Evolutionary conservation across 2,797 vertebrate species (phyloP).

Genomic region (Miichthys miiuy): DNA sequence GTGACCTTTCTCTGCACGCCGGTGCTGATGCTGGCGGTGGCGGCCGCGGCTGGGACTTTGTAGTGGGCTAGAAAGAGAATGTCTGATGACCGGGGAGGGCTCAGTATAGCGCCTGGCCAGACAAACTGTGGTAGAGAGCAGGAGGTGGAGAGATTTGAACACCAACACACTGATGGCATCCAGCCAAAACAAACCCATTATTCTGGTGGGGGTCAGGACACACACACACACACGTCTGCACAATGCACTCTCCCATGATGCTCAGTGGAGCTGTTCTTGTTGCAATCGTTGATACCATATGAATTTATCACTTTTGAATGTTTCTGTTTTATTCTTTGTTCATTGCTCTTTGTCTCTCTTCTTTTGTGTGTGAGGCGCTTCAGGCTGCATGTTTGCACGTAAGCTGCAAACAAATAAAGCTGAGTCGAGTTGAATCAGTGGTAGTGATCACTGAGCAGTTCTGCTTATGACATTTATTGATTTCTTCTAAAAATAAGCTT

Average conservation of each 20-base stretch:
- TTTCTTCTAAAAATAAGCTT: neutral
- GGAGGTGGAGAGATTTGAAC: conserved; percentile 42
- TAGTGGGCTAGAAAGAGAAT: conserved; percentile 81
- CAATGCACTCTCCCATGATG: neutral
- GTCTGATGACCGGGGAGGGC: conserved; percentile 71
- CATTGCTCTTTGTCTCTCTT: too few relatives aligned
- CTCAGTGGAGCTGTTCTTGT: neutral
- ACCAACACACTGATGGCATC: conserved; percentile 42
- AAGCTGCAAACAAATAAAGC: too few relatives aligned
- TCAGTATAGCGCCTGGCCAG: conserved; percentile 45
- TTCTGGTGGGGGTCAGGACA: conserved; percentile 19
- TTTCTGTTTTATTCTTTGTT: too few relatives aligned
- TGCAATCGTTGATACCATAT: neutral
- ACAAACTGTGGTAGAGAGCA: conserved; percentile 36
- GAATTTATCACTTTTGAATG: neutral
- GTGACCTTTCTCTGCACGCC: conserved; percentile 76
- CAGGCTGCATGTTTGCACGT: too few relatives aligned
- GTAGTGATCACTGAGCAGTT: neutral
- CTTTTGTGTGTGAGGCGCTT: too few relatives aligned
- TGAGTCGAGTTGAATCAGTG: neutral
- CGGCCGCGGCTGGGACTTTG: conserved; percentile 67
- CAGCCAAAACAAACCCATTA: conserved; percentile 51
- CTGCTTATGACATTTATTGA: neutral
- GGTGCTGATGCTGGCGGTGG: conserved; percentile 61
- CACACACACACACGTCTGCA: conserved; percentile 15